Evolutionary conservation across 2,113 vertebrate species (phyloP), one percentile per base, ranked within the genome.

Genomic region (Melanostigma gelatinosum): DNA sequence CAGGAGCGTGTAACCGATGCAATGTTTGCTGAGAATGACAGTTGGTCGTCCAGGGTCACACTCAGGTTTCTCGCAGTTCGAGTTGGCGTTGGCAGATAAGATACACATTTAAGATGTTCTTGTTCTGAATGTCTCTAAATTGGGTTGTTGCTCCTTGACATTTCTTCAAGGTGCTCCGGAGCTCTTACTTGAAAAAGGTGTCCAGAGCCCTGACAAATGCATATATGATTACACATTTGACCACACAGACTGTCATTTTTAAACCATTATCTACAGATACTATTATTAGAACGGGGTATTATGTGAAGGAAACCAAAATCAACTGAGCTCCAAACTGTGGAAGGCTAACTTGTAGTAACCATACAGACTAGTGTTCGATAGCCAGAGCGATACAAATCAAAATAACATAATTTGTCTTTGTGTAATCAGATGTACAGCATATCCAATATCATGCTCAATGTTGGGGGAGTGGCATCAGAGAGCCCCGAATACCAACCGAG

Each of bases 401-500:
- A 80, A 85, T 73, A 8, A 60, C 44, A 76, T 34, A 10, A 82
- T 84, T 84, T 77, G 32, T 84, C 82, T 64, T 75, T 65, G 20
- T 80, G 57, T 79, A 72, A 86, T 90, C 71, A 48, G 73, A 79
- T 62, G 38, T 63, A 40, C 64, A 79, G 34, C 22, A 58, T 16
- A 67, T 32, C 32, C 64, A 40, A 57, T 65, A 69, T 58, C 50
- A 68, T 60, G 75, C 50, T 76, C 66, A 80, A 75, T 80, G 80
- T 72, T 52, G 52, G 68, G 29, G 60, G 40, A 66, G 67, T 63
- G 1, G 79, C 64, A 86, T 80, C 71, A 78, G 54, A 69, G 64
- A 42, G 50, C 55, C 80, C 48, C 57, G 67, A 87, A 85, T 72
- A 57, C 69, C 58, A 54, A 36, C 22, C 0, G 11, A 73, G 71